Conservation (phyloP, 2,888 invertebrate species). For the Himalopsyche japonica region DNA sequence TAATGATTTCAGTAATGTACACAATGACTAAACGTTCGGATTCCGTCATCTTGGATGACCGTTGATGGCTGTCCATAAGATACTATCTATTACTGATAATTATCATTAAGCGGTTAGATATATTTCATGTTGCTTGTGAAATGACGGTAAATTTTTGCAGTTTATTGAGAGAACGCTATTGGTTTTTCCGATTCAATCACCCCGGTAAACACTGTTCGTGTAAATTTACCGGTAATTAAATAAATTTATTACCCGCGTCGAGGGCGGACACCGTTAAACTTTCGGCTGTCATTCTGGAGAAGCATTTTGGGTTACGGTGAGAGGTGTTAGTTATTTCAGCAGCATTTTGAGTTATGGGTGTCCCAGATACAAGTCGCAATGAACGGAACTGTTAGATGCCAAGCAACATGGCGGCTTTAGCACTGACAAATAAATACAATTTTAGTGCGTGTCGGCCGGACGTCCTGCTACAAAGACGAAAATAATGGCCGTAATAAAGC, state of each 20-base stretch:
- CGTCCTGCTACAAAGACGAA: background rate
- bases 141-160: background rate
- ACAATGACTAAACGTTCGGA: no score
- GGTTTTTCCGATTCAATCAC: background rate
- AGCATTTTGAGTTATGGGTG: background rate
- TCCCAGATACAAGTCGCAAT: background rate
- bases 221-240: slow-evolving; percentile 9
- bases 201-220: background rate
- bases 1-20: no score
- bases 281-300: background rate
- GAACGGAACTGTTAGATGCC: background rate
- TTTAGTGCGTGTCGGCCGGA: background rate
- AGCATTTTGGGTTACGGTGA: background rate
- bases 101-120: no score
- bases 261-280: background rate
- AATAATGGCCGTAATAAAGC: background rate
- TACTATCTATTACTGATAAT: no score
- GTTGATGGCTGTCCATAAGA: no score
- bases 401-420: background rate
- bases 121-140: no score
- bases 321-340: background rate
- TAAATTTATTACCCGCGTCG: slow-evolving; percentile 3
- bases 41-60: no score
- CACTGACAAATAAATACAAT: background rate
- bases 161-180: background rate